Conservation (phyloP, 2,113 vertebrate species). For the Protobothrops mucrosquamatus region DNA sequence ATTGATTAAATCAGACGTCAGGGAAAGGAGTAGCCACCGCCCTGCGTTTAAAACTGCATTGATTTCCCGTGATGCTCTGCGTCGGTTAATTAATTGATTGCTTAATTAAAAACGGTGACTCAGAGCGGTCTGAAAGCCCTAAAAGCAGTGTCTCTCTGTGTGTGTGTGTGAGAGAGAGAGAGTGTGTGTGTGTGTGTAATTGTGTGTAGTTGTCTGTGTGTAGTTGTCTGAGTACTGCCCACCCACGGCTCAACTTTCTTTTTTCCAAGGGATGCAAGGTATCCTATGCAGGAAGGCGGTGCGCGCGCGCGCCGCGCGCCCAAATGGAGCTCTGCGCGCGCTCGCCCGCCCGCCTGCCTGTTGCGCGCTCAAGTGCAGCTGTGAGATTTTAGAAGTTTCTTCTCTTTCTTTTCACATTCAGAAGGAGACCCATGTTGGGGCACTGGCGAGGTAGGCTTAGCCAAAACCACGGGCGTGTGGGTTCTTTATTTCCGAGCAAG, state of each 20-base stretch:
- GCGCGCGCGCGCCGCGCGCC: too few relatives aligned
- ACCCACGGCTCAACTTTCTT: not conserved
- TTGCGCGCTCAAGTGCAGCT: not conserved
- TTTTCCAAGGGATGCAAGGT: not conserved
- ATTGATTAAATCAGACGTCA: constrained; percentile 24
- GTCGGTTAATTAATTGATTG: constrained; percentile 17
- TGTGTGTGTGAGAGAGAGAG: too few relatives aligned
- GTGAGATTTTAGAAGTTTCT: not conserved
- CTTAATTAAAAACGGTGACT: constrained; percentile 10
- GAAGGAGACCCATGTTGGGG: not conserved
- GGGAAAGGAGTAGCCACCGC: not conserved
- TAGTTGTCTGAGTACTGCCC: not conserved
- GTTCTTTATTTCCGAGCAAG: not conserved
- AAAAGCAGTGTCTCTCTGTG: not conserved
- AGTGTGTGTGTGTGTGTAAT: not conserved
- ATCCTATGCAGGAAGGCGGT: not conserved
- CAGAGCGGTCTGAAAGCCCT: not conserved
- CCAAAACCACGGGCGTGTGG: not conserved
- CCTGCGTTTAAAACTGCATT: not conserved
- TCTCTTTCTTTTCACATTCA: not conserved
- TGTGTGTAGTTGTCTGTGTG: not conserved
- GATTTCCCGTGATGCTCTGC: constrained; percentile 1
- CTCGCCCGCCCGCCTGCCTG: too few relatives aligned
- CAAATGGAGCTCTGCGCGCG: not conserved
- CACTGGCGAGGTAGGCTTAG: not conserved